Conservation (phyloP, 2,888 invertebrate species). For the Thecocarcelia acutangulata region DNA sequence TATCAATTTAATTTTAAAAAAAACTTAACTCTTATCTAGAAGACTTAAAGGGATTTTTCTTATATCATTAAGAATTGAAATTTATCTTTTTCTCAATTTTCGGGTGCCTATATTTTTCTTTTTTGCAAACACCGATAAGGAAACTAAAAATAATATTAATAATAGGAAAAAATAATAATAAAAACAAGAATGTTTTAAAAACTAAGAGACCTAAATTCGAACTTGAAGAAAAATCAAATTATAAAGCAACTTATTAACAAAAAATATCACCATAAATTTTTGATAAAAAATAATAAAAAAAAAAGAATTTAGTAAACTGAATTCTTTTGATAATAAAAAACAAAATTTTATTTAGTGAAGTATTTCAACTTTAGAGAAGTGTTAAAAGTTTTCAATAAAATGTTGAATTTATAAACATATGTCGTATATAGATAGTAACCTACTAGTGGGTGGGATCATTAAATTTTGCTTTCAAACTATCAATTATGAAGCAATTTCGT, state of each 20-base stretch:
- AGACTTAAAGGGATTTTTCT: constrained; percentile 41
- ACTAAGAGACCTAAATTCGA: constrained; percentile 22
- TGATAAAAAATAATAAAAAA: not conserved
- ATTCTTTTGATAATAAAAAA: too few species aligned
- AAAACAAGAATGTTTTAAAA: constrained; percentile 10
- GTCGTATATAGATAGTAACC: too few species aligned
- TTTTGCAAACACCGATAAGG: not conserved
- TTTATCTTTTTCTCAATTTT: constrained; percentile 13
- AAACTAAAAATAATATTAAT: not conserved
- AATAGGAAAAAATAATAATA: not conserved
- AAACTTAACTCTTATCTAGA: constrained; percentile 26
- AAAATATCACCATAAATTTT: too few species aligned
- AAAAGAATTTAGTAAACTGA: not conserved
- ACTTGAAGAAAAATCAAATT: not conserved
- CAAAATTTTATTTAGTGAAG: not conserved
- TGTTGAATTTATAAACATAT: not conserved
- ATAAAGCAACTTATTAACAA: not conserved
- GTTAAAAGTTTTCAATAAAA: constrained; percentile 12
- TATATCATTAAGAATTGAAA: not conserved
- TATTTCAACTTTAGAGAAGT: constrained; percentile 1
- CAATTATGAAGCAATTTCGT: too few species aligned
- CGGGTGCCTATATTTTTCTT: constrained; percentile 24
- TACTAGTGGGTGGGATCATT: too few species aligned
- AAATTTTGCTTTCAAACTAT: too few species aligned
- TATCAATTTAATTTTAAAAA: constrained; percentile 8